Conservation (phyloP, 2,797 vertebrate genomes). For the Clarias platycephalus region DNA sequence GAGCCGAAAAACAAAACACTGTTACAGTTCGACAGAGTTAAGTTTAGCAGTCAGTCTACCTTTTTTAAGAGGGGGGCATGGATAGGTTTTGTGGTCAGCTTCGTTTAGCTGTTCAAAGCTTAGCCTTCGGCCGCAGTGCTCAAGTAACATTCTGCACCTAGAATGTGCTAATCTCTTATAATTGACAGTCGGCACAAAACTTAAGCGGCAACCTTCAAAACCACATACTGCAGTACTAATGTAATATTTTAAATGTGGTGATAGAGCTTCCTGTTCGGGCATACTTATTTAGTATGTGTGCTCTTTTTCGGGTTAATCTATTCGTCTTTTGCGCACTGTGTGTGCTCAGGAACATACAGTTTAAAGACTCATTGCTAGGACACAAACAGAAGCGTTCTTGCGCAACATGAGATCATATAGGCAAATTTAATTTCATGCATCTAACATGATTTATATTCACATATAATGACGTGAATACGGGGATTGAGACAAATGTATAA, state of each 20-base stretch:
- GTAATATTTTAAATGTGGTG: background rate
- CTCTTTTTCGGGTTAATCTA: background rate
- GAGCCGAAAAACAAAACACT: slow-evolving; percentile 20
- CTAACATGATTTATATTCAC: no score
- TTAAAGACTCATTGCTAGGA: background rate
- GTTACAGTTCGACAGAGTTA: slow-evolving; percentile 4
- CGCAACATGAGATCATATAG: background rate
- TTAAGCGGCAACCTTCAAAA: slow-evolving; percentile 6
- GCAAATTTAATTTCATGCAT: no score
- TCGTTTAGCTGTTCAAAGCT: slow-evolving; percentile 10
- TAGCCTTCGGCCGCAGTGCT: slow-evolving; percentile 10
- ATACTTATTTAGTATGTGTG: slow-evolving; percentile 4
- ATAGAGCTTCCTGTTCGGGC: background rate
- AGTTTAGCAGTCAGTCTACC: background rate
- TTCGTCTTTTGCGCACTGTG: background rate
- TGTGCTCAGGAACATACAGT: background rate
- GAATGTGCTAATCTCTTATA: slow-evolving; percentile 15
- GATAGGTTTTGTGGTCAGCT: slow-evolving; percentile 28
- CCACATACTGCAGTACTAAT: background rate
- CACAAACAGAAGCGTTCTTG: background rate
- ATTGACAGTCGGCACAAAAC: slow-evolving; percentile 26
- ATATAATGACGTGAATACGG: no score
- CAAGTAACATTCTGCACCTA: slow-evolving; percentile 13
- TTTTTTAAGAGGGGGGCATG: background rate
- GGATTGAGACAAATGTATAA: background rate